Conservation (phyloP, 2,113 vertebrate genomes). For the Herpetotheres cachinnans region DNA sequence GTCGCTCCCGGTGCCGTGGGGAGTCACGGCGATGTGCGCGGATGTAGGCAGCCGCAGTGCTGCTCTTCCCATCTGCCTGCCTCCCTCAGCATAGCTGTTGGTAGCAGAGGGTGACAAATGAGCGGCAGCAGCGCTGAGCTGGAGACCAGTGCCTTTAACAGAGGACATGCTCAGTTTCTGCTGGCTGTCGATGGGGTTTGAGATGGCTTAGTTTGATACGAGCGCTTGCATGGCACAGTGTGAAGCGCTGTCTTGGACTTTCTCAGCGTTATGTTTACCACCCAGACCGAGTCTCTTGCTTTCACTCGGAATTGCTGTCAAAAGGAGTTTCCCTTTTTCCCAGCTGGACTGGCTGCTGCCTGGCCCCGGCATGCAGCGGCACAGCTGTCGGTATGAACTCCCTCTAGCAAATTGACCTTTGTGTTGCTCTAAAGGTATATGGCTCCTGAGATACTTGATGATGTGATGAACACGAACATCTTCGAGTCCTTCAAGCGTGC, state of each 20-base stretch:
- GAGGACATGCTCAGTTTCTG: not conserved
- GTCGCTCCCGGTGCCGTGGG: not conserved
- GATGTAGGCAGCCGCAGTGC: not conserved
- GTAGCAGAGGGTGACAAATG: not conserved
- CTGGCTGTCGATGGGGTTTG: not conserved
- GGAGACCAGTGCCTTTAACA: not conserved
- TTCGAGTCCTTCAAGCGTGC: slow-evolving; percentile 96
- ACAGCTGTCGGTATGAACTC: not conserved
- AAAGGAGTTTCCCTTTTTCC: not conserved
- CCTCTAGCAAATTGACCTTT: not conserved
- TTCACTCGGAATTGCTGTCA: rapidly evolving
- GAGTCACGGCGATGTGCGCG: rapidly evolving
- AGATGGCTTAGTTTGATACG: not conserved
- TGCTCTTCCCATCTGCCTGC: not conserved
- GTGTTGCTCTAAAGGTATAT: slow-evolving; percentile 86
- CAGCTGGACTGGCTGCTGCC: rapidly evolving
- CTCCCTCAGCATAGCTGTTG: not conserved
- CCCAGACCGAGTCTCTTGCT: not conserved
- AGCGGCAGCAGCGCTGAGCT: not conserved
- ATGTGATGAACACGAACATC: slow-evolving; percentile 85
- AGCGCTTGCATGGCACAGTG: not conserved
- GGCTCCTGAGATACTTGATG: slow-evolving; percentile 96
- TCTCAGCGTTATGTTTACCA: not conserved
- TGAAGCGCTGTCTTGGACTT: not conserved
- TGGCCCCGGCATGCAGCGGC: rapidly evolving